Evolutionary conservation across 2,113 vertebrate genomes (phyloP).

Genomic region (Albula glossodonta): DNA sequence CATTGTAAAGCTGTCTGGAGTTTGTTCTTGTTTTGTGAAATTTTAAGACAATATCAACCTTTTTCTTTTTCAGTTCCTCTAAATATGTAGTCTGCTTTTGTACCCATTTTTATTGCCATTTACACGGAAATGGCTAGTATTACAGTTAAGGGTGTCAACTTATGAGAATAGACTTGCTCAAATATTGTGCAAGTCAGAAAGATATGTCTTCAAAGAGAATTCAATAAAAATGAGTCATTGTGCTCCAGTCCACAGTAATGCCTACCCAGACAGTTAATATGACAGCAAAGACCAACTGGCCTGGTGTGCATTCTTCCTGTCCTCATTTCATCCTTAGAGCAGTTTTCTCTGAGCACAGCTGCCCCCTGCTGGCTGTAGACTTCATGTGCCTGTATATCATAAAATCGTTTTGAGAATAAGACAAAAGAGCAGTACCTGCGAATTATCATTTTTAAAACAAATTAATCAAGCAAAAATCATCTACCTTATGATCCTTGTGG

Average conservation of each 20-base stretch:
- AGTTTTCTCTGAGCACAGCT: not conserved
- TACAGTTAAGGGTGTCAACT: not conserved
- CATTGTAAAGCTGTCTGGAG: not conserved
- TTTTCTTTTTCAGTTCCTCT: not conserved
- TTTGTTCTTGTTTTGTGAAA: not conserved
- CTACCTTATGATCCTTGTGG: not conserved
- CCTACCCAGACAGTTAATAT: not conserved
- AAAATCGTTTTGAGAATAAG: too few species aligned
- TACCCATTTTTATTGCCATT: not conserved
- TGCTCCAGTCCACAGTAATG: not conserved
- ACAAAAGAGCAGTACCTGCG: not conserved
- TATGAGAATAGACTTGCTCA: conserved; percentile 17
- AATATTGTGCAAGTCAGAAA: not conserved
- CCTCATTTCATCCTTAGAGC: not conserved
- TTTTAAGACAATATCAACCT: not conserved
- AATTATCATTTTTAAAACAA: not conserved
- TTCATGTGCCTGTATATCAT: not conserved
- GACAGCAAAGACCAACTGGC: not conserved
- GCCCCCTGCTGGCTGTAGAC: conserved; percentile 4
- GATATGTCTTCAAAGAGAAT: not conserved
- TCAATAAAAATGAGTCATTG: not conserved
- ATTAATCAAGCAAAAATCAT: too few species aligned
- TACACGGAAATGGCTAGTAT: not conserved
- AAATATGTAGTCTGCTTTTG: not conserved
- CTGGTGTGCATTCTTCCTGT: not conserved